A percentile compares a stretch with the other conserved stretches of the same genome.
Evolutionary conservation across 2,888 invertebrate species (phyloP).

Genomic region (Ophioninae sp.): DNA sequence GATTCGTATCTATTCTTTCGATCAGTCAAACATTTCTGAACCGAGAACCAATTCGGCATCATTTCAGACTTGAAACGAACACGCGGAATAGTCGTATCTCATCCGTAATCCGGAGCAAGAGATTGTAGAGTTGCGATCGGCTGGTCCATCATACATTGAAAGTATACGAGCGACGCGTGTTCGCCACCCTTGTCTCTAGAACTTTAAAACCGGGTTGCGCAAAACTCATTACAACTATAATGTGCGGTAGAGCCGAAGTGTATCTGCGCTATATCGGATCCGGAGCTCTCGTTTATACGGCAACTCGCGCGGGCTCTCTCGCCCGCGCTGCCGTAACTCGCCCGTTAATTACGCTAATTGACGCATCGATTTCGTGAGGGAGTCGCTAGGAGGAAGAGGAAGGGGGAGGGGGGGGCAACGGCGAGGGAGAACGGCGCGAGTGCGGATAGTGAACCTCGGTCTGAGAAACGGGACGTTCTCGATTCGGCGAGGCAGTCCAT

Average conservation of each 20-base stretch:
- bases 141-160: conserved; percentile 30
- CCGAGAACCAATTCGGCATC: background rate
- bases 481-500: conserved; percentile 63
- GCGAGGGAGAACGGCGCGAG: conserved; percentile 21
- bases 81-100: background rate
- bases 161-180: conserved; percentile 54
- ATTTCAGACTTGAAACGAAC: background rate
- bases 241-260: conserved; percentile 11
- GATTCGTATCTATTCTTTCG: background rate
- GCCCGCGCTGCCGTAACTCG: conserved; percentile 63
- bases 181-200: conserved; percentile 59
- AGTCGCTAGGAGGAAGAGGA: no score
- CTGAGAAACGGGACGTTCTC: conserved; percentile 63
- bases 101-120: conserved; percentile 11
- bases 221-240: conserved; percentile 54
- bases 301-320: conserved; percentile 47
- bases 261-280: conserved; percentile 56
- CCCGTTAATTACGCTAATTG: conserved; percentile 72
- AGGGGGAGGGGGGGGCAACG: conserved; percentile 11
- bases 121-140: conserved; percentile 43
- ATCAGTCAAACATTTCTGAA: no score
- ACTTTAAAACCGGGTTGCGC: conserved; percentile 59
- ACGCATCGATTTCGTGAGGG: conserved; percentile 67
- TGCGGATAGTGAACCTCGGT: conserved; percentile 53
- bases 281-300: conserved; percentile 47